Base-by-base conservation (phyloP, 1,140 invertebrate species). In the Bombus balteatus region DNA sequence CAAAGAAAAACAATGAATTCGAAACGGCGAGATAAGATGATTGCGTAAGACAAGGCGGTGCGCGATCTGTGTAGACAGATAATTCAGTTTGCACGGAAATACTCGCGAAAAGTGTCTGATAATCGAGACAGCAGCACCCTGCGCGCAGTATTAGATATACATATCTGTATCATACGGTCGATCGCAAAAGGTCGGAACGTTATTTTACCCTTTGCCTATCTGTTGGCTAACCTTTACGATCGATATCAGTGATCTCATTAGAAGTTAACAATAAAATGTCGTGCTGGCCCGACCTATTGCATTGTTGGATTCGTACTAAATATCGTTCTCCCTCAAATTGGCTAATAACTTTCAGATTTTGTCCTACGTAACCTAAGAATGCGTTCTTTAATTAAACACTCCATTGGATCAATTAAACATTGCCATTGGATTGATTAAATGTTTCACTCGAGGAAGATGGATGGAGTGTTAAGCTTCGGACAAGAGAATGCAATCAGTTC, bases 231-330 rank as follows among this genome's bases (percentile, higher is more conserved):
- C 89, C 88, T 90, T 90, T 90, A 79, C 83, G 78, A 90, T 90
- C 89, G 71, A 47, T 90, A 90, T 90, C 88, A 90, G 78, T 87
- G 89, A 89, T 90, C 88, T 89, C 88, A 90, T 90, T 90, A 89
- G 76, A 81, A 83, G 81, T 89, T 89, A 89, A 90, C 89, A 89
- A 90, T 90, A 87, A 90, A 90, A 90, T 90, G 89, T 89, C 89
- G 85, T 72, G 81, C 83, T 72, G 57, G 39, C 76, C 53, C 86
- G 85, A 87, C 87, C 88, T 87, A 89, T 89, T 79, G 76, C 34
- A 83, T 87, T 81, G 32, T 81, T 47, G 47, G 34, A 71, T 84
- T 77, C 53, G 73, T 87, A 80, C 80, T 72, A 77, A 87, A 28
- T 62, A 75, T 81, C 43, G 25, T 34, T 73, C 59, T 62, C 70